Evolutionary conservation across 2,113 vertebrate genomes (phyloP).

Genomic region (Euleptes europaea): DNA sequence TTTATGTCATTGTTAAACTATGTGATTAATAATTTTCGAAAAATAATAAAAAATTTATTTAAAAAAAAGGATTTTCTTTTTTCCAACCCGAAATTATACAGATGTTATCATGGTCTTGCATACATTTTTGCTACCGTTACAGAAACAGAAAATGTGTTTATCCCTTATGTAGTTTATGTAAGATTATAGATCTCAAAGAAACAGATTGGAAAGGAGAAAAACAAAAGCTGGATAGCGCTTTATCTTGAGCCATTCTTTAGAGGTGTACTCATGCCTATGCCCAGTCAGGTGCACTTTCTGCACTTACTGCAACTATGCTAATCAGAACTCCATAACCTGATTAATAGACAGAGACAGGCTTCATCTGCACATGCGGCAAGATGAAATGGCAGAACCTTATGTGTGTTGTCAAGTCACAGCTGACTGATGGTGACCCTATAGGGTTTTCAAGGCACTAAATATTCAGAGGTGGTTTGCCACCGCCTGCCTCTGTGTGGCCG

Average conservation of each 20-base stretch:
- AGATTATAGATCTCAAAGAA: slow-evolving; percentile 68
- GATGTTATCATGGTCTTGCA: not conserved
- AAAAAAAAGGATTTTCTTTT: not conserved
- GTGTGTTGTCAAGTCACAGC: no score
- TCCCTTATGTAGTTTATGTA: slow-evolving; percentile 59
- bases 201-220: slow-evolving; percentile 70
- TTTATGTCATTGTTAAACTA: no score
- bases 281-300: slow-evolving; percentile 41
- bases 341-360: not conserved
- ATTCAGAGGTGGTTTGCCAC: no score
- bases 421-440: no score
- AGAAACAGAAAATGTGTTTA: slow-evolving; percentile 55
- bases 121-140: slow-evolving; percentile 42
- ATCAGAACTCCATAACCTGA: slow-evolving; percentile 39
- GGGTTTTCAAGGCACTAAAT: no score
- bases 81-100: slow-evolving; percentile 24
- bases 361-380: no score
- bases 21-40: no score
- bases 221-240: slow-evolving; percentile 59
- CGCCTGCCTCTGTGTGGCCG: no score
- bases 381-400: no score
- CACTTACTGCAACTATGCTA: slow-evolving; percentile 41
- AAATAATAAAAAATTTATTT: no score
- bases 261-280: slow-evolving; percentile 53
- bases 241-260: slow-evolving; percentile 53